Evolutionary conservation across 2,888 invertebrate genomes (phyloP).

Genomic region (Anagyrus pseudococci): DNA sequence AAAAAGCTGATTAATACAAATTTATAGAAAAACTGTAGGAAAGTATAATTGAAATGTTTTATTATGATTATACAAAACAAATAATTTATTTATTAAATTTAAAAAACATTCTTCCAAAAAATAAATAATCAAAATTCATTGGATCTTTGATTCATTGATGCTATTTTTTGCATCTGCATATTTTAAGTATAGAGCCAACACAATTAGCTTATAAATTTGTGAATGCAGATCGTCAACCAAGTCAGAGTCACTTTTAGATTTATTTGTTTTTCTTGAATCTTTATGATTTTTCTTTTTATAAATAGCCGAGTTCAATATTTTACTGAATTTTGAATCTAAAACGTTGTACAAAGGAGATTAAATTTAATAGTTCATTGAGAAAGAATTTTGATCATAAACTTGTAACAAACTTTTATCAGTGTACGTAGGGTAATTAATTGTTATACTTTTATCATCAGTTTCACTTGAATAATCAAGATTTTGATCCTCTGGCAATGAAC

Average conservation of each 20-base stretch:
- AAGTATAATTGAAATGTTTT: conserved; percentile 6
- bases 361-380: neutral
- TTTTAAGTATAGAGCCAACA: conserved; percentile 50
- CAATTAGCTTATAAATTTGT: conserved; percentile 45
- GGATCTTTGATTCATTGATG: conserved; percentile 25
- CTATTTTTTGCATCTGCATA: conserved; percentile 47
- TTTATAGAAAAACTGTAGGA: neutral
- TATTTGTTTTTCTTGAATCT: conserved; percentile 28
- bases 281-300: conserved; percentile 9
- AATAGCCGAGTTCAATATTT: neutral
- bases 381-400: conserved; percentile 6
- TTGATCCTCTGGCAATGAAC: conserved; percentile 10
- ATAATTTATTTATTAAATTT: conserved; percentile 14
- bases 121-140: conserved; percentile 8
- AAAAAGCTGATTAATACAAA: conserved; percentile 1
- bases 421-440: conserved; percentile 32
- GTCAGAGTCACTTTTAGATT: conserved; percentile 24
- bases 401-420: conserved; percentile 30
- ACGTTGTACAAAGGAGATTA: neutral
- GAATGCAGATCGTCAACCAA: conserved; percentile 5
- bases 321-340: neutral
- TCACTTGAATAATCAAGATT: conserved; percentile 35
- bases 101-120: conserved; percentile 1
- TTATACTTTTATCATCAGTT: conserved; percentile 35
- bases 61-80: neutral